phyloP scores from a whole-genome alignment of 2,113 vertebrate species.

The Protomyctophum bolini region DNA sequence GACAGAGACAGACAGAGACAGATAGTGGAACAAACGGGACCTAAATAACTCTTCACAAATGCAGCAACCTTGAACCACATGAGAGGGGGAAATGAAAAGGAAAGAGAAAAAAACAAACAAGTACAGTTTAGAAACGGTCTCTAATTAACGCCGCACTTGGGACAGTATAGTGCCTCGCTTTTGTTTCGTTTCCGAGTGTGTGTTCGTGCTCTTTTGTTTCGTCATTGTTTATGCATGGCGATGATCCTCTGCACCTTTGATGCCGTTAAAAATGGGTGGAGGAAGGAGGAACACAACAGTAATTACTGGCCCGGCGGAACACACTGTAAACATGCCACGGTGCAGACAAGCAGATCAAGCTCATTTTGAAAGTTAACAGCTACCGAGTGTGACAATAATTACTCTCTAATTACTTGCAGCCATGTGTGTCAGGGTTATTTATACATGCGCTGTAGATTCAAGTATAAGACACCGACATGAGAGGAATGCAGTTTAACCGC shows the following conservation, averaged over 20 bases:
- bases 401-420: too few relatives aligned
- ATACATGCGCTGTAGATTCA: too few relatives aligned
- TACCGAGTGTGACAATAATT: too few relatives aligned
- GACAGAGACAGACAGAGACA: neutral
- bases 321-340: neutral
- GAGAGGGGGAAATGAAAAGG: conserved; percentile 13
- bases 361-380: neutral
- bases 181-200: neutral
- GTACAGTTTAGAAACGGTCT: neutral
- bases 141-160: conserved; percentile 37
- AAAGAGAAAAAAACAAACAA: neutral
- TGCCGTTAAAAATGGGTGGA: conserved; percentile 4
- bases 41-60: conserved; percentile 41
- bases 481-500: too few relatives aligned
- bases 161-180: conserved; percentile 13
- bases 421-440: too few relatives aligned
- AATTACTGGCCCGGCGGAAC: neutral
- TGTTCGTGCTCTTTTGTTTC: conserved; percentile 3
- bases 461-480: too few relatives aligned
- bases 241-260: conserved; percentile 36
- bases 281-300: neutral
- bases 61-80: conserved; percentile 45
- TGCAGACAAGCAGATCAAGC: conserved; percentile 4
- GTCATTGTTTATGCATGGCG: conserved; percentile 15
- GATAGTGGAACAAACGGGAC: conserved; percentile 16